phyloP scores from a whole-genome alignment of 2,888 invertebrate genomes.

The Tetropium fuscum region DNA sequence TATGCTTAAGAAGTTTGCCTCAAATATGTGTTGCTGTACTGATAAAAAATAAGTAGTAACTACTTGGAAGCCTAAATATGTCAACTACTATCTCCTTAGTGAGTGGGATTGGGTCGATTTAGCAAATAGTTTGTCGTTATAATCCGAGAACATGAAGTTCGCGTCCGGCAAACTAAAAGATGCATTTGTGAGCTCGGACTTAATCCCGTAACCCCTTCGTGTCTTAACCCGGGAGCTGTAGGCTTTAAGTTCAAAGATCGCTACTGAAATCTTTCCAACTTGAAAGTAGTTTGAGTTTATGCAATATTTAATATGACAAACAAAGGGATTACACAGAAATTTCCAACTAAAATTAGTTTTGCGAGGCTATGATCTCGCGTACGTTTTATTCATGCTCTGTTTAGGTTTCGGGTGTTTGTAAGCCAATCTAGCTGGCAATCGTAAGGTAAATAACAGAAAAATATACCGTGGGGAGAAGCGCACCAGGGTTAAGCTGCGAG shows the following conservation, averaged over 20 bases:
- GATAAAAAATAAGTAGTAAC: no score
- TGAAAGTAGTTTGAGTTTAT: constrained; percentile 59
- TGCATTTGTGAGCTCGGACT: constrained; percentile 41
- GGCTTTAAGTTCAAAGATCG: constrained; percentile 60
- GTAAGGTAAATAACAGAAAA: constrained; percentile 28
- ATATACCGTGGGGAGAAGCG: constrained; percentile 26
- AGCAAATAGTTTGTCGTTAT: constrained; percentile 1
- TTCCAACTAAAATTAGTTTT: constrained; percentile 20
- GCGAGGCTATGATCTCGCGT: constrained; percentile 1
- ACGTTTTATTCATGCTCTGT: constrained; percentile 16
- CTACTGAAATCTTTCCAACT: constrained; percentile 54
- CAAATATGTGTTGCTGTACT: no score
- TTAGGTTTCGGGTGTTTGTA: constrained; percentile 6
- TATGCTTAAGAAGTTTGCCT: no score
- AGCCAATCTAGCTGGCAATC: constrained; percentile 12
- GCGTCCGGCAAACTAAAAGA: constrained; percentile 23
- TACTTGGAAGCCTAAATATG: no score
- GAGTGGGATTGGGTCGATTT: no score
- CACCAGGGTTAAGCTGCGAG: constrained; percentile 37
- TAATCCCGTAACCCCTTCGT: constrained; percentile 52
- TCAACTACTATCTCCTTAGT: no score
- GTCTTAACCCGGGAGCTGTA: constrained; percentile 49
- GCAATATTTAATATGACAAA: constrained; percentile 63
- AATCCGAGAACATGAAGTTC: constrained; percentile 5
- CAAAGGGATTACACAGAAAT: constrained; percentile 56